Base-by-base conservation (phyloP, 1,140 invertebrate genomes). In the Stegodyphus dumicola region DNA sequence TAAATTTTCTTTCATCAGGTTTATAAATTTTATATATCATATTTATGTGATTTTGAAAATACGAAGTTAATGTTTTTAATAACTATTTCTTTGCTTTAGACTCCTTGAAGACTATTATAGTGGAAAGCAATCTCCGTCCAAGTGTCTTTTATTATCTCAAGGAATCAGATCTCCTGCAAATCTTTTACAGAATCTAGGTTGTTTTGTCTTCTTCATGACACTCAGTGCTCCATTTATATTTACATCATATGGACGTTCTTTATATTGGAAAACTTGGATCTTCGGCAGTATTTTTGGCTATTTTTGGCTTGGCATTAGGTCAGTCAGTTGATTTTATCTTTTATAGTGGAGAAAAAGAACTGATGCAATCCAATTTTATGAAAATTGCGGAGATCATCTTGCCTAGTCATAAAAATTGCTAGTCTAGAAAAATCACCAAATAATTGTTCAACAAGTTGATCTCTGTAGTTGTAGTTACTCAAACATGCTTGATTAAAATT, bases 191-290 rank as follows among this genome's bases (percentile, higher is more conserved):
- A 86, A 85, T 17, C 49, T 87, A 7, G 65, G 81, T 9, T 79
- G 74, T 54, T 79, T 85, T 51, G 13, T 87, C 10, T 86, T 87
- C 33, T 70, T 86, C n/a, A 54, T 78, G 15, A 65, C 73, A 52
- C 11, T 87, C n/a, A 75, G 73, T 77, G 64, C 76, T 65, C 87
- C 87, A 64, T 70, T 87, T 77, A 66, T 86, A 7, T 53, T 79
- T 18, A 85, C 81, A 15, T 49, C 70, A 9, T 85, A 66, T 77
- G 87, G 87, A 71, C 81, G 87, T 7, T 77, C 74, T 11, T 17
- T 87, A 9, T 87, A 87, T 60, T 87, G 87, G 87, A 87, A 87
- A 66, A 70, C 75, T 15, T 85, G 83, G 81, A 15, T 81, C 3
- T 80, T 86, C 64, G 81, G 87, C 15, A 70, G 77, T 15, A 52